Evolutionary conservation across 2,888 invertebrate species (phyloP), one percentile per base, ranked within the genome.

Genomic region (Antheraea yamamai): DNA sequence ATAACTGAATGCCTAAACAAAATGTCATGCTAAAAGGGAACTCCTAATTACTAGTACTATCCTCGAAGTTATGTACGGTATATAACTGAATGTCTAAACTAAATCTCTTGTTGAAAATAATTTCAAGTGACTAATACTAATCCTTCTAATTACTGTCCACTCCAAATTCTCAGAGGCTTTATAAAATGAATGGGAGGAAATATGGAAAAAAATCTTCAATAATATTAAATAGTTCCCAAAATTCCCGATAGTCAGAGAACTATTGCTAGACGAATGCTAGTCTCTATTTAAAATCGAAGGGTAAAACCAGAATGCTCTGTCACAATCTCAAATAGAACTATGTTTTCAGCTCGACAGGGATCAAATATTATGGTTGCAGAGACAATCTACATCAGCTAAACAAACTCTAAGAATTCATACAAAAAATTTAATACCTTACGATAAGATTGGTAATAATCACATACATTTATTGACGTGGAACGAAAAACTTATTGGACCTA

Each of bases 361-460:
- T 66, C 64, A 66, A 70, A 70, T 70, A 70, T 35, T 39, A 20
- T 70, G 70, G 70, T n/a, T 70, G 30, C 73, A 52, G 35, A 20
- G 4, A 51, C 39, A 73, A 20, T 58, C 35, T 35, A 73, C 77
- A 52, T 39, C 18, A 7, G 78, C 72, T 4, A 73, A 70, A 35
- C 78, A 77, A 61, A 77, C 71, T 0, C 73, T 78, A 73, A 75
- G 76, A 73, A 76, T 71, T 39, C 77, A 77, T 55, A 76, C 76
- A 16, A 26, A 51, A 7, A 78, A 78, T 66, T 72, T 75, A 4
- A 66, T 35, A 7, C 77, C 78, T 0, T 75, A 73, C 35, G 39
- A 73, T 6, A 75, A 75, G 30, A 61, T 76, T 8, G 64, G 74
- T 0, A 72, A 77, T 7, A 76, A 75, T 10, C 75, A 77, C 6